Percentiles rank a stretch among this genome's conserved stretches.
Conservation (phyloP, 53 echinoderm and acorn worm genomes). For the Holothuria scabra region DNA sequence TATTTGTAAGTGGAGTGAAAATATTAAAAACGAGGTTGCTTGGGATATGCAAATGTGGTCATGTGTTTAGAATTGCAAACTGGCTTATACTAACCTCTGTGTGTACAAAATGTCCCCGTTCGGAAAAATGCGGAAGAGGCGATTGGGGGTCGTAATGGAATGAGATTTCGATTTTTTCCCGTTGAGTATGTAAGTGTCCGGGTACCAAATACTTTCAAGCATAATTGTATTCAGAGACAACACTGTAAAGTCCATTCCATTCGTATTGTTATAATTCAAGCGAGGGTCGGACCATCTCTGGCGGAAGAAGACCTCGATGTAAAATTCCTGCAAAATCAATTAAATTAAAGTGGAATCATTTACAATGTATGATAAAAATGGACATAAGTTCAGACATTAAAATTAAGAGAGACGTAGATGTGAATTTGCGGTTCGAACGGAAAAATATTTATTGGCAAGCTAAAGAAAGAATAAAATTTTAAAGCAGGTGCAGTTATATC, state of each 20-base stretch:
- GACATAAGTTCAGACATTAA: too few species aligned
- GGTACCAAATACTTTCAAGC: constrained; percentile 99
- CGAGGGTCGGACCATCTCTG: constrained; percentile 93
- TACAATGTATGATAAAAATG: background rate
- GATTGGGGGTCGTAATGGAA: constrained; percentile 88
- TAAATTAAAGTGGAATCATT: background rate
- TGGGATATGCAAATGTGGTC: too few species aligned
- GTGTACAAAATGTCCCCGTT: constrained; percentile 91
- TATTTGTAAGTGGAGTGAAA: too few species aligned
- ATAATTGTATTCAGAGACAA: constrained; percentile 93
- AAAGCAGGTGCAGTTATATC: too few species aligned
- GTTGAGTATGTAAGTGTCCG: constrained; percentile 94
- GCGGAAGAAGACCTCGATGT: constrained; percentile 94
- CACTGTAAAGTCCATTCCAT: constrained; percentile 62
- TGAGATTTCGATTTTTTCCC: constrained; percentile 87
- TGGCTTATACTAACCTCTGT: constrained; percentile 66
- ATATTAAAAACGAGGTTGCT: too few species aligned
- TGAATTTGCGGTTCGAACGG: too few species aligned
- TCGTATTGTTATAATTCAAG: constrained; percentile 78
- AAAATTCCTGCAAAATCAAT: constrained; percentile 70
- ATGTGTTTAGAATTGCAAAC: too few species aligned
- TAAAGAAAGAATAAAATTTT: too few species aligned
- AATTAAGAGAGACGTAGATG: too few species aligned
- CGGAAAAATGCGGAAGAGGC: constrained; percentile 85
- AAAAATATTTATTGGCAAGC: too few species aligned